These are phyloP conservation scores for Synanceia verrucosa DNA, from an alignment of 2,797 vertebrate genomes.

Conservation along the genomic window DNA sequence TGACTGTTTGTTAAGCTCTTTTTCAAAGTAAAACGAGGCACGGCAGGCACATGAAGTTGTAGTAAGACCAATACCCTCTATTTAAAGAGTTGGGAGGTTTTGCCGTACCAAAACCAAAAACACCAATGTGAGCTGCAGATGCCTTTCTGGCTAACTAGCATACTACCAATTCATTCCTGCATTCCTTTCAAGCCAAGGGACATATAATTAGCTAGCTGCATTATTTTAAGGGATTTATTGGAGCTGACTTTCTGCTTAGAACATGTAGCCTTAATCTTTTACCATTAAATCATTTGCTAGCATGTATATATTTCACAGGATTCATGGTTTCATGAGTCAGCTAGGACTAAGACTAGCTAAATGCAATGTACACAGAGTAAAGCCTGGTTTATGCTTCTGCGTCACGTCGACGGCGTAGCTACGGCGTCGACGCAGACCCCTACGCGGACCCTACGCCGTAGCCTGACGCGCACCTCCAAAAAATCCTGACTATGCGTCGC, in stretches of 20 bases:
- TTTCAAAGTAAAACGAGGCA: background rate
- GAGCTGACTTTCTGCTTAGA: too few relatives aligned
- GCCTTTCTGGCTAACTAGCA: background rate
- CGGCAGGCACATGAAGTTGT: background rate
- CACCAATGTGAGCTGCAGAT: background rate
- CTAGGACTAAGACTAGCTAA: background rate
- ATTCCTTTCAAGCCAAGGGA: background rate
- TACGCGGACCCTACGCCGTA: too few relatives aligned
- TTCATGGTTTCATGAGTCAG: background rate
- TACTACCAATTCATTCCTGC: background rate
- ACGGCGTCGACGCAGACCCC: too few relatives aligned
- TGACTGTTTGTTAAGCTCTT: constrained; percentile 18
- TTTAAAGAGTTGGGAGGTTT: background rate
- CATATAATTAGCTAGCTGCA: background rate
- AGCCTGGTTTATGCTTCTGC: too few relatives aligned
- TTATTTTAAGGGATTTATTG: background rate
- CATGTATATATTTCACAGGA: background rate
- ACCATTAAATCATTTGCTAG: too few relatives aligned
- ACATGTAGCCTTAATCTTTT: too few relatives aligned
- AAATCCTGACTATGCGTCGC: too few relatives aligned
- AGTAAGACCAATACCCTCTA: background rate
- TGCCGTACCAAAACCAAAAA: background rate
- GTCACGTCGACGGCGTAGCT: too few relatives aligned
- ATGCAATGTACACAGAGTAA: background rate
- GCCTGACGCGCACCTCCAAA: too few relatives aligned